Conservation (phyloP, 2,797 vertebrate species). For the Sebastes taczanowskii region DNA sequence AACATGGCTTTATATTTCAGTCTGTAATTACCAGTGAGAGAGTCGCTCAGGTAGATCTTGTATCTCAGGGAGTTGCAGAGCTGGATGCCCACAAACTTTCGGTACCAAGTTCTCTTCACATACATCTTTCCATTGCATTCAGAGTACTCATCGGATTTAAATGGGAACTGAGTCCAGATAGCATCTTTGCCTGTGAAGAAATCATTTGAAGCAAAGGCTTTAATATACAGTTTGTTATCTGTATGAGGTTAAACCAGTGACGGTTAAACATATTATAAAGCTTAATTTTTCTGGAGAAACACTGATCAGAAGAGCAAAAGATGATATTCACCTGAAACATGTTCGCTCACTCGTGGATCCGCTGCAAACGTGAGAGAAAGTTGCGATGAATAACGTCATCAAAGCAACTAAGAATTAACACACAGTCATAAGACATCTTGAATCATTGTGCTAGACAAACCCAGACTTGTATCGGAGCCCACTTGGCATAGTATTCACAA, state of each 20-base stretch:
- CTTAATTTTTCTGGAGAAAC: not conserved
- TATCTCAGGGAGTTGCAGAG: conserved; percentile 98
- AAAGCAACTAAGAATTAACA: conserved; percentile 9
- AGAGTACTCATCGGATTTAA: conserved; percentile 90
- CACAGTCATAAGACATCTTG: conserved; percentile 5
- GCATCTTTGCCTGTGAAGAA: conserved; percentile 90
- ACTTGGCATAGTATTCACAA: conserved; percentile 21
- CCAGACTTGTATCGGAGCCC: conserved; percentile 15
- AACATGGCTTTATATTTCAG: not conserved
- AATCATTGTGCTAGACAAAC: conserved; percentile 7
- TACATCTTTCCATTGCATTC: conserved; percentile 95
- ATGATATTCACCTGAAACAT: conserved; percentile 87
- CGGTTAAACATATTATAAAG: not conserved
- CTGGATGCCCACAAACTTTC: conserved; percentile 98
- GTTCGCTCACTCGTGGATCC: conserved; percentile 94
- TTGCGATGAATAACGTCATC: conserved; percentile 27
- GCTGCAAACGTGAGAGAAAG: conserved; percentile 80
- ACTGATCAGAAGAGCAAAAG: not conserved
- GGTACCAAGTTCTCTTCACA: conserved; percentile 98
- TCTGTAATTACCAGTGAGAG: conserved; percentile 89
- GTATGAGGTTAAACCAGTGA: not conserved
- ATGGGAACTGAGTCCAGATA: conserved; percentile 96
- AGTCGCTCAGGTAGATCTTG: conserved; percentile 97
- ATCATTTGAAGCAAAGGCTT: not conserved
- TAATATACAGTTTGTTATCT: not conserved